Evolutionary conservation across 2,113 vertebrate genomes (phyloP).

Genomic region (Cyanoderma ruficeps): DNA sequence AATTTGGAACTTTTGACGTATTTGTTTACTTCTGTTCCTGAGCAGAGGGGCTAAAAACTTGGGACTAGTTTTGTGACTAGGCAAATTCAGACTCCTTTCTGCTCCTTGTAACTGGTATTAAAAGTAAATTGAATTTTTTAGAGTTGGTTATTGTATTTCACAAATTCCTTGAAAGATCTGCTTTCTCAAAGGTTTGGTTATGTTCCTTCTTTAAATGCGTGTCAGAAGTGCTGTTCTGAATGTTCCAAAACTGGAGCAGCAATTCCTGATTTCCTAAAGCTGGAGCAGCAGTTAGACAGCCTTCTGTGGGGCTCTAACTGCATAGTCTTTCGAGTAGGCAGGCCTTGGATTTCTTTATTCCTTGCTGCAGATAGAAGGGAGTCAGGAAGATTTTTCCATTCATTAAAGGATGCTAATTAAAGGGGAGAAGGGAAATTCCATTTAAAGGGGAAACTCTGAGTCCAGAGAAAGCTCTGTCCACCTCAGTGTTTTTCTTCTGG

Average conservation of each 20-base stretch:
- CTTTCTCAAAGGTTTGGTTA: not conserved
- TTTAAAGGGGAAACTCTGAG: not conserved
- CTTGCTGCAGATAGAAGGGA: not conserved
- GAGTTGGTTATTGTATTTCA: not conserved
- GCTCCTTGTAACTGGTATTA: not conserved
- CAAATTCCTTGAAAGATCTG: not conserved
- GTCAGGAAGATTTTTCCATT: not conserved
- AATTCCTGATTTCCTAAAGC: fast-evolving
- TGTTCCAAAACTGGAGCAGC: not conserved
- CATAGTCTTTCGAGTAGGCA: not conserved
- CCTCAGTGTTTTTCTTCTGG: not conserved
- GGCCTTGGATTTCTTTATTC: not conserved
- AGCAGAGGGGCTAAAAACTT: not conserved
- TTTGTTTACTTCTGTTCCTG: not conserved
- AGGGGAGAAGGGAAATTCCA: too few species aligned
- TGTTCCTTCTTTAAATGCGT: not conserved
- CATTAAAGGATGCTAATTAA: not conserved
- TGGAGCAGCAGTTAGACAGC: not conserved
- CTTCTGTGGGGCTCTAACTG: not conserved
- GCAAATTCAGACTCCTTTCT: not conserved
- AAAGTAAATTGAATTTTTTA: not conserved
- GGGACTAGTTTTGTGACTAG: not conserved
- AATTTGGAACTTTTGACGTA: not conserved
- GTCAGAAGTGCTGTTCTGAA: not conserved
- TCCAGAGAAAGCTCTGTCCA: not conserved